Evolutionary conservation across 2,888 invertebrate species (phyloP).

Genomic region (Acleris emargana): DNA sequence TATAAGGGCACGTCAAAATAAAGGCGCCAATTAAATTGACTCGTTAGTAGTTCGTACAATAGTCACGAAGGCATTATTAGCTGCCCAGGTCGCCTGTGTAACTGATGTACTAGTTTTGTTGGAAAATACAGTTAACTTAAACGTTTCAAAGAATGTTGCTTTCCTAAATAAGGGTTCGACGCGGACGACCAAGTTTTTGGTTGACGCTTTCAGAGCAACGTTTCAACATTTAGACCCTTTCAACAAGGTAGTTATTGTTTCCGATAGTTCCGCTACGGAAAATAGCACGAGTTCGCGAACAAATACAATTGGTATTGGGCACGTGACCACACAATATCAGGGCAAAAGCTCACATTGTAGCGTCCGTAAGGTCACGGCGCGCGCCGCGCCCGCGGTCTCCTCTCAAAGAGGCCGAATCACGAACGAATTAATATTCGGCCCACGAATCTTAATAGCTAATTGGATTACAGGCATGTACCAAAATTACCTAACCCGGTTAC

Average conservation of each 20-base stretch:
- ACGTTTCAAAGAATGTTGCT: slow-evolving; percentile 11
- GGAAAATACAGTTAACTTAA: slow-evolving; percentile 15
- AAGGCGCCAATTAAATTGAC: slow-evolving; percentile 63
- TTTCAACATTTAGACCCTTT: neutral
- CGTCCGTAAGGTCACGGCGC: slow-evolving; percentile 61
- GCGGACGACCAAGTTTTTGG: neutral
- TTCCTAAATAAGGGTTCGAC: neutral
- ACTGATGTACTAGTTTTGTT: slow-evolving; percentile 14
- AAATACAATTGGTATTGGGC: slow-evolving; percentile 45
- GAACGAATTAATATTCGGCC: slow-evolving; percentile 78
- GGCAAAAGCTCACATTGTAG: slow-evolving; percentile 47
- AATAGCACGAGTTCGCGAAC: slow-evolving; percentile 8
- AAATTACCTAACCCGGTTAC: slow-evolving; percentile 81
- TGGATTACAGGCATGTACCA: slow-evolving; percentile 82
- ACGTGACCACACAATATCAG: slow-evolving; percentile 44
- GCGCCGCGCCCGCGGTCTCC: slow-evolving; percentile 54
- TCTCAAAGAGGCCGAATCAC: slow-evolving; percentile 68
- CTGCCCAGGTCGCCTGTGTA: slow-evolving; percentile 29
- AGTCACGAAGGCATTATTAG: slow-evolving; percentile 52
- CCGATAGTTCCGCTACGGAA: slow-evolving; percentile 4
- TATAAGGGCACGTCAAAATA: slow-evolving; percentile 57
- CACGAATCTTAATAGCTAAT: slow-evolving; percentile 84
- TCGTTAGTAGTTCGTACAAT: slow-evolving; percentile 45
- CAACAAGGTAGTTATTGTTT: slow-evolving; percentile 3
- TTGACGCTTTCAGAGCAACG: neutral